A percentile compares a stretch with the other conserved stretches of the same genome.
Evolutionary conservation across 2,797 vertebrate genomes (phyloP).

Genomic region (Malacoctenus gilli): DNA sequence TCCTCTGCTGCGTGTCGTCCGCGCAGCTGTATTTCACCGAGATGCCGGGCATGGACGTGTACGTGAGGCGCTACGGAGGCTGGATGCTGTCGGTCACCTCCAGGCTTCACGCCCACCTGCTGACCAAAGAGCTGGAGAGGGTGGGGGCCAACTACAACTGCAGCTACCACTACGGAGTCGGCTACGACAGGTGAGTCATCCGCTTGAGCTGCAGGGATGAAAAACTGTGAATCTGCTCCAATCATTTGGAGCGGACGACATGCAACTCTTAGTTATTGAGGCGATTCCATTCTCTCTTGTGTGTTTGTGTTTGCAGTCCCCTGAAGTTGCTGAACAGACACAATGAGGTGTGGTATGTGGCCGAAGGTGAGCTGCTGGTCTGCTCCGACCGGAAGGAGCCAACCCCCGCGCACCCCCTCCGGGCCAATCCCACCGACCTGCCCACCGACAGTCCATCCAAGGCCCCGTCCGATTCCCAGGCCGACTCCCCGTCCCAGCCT

Average conservation of each 20-base stretch:
- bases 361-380: conserved; percentile 69
- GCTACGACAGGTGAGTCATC: conserved; percentile 79
- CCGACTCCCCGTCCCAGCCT: no score
- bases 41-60: conserved; percentile 82
- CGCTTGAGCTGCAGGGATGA: no score
- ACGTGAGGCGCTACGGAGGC: conserved; percentile 83
- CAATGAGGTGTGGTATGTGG: conserved; percentile 85
- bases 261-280: no score
- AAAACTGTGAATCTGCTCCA: no score
- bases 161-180: conserved; percentile 80
- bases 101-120: conserved; percentile 77
- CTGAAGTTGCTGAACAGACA: conserved; percentile 82
- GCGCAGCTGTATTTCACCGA: conserved; percentile 81
- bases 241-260: no score
- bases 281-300: no score
- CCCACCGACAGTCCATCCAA: conserved; percentile 20
- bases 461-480: conserved; percentile 38
- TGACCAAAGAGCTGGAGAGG: conserved; percentile 78
- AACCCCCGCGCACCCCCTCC: conserved; percentile 59
- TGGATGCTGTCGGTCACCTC: conserved; percentile 85
- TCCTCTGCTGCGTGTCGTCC: conserved; percentile 6
- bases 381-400: conserved; percentile 71
- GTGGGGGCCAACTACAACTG: conserved; percentile 74
- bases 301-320: conserved; percentile 62
- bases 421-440: conserved; percentile 9